phyloP scores from a whole-genome alignment of 1,140 invertebrate species.

The Anastrepha ludens region DNA sequence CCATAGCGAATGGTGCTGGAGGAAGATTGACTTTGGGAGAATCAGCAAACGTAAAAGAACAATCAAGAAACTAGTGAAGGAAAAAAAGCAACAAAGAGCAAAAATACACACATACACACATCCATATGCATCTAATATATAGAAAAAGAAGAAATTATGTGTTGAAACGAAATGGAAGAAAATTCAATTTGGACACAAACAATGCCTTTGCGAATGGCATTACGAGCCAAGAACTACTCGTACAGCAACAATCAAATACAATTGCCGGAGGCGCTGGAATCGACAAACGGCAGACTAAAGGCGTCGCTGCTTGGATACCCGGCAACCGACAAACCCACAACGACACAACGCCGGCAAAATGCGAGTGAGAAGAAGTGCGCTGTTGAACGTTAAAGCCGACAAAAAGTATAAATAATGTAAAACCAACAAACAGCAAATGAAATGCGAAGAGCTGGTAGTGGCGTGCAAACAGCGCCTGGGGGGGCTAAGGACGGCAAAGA shows the following conservation, averaged over 20 bases:
- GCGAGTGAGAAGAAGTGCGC: slow-evolving; percentile 8
- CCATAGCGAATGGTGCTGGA: not conserved
- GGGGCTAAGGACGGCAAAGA: not conserved
- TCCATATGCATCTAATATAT: not conserved
- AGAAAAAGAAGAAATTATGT: slow-evolving; percentile 38
- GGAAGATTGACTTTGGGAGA: not conserved
- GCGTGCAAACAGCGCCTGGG: not conserved
- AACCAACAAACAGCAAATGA: slow-evolving; percentile 13
- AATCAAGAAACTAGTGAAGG: not conserved
- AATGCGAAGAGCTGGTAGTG: not conserved
- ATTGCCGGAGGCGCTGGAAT: not conserved
- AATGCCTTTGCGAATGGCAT: slow-evolving; percentile 33
- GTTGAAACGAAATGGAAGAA: slow-evolving; percentile 22
- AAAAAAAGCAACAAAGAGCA: not conserved
- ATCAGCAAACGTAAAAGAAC: slow-evolving; percentile 5
- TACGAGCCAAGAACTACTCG: not conserved
- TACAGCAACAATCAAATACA: slow-evolving; percentile 17
- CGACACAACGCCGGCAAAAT: slow-evolving; percentile 20
- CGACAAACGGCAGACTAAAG: not conserved
- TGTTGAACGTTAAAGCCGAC: not conserved
- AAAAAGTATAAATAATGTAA: slow-evolving; percentile 23
- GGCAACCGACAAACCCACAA: slow-evolving; percentile 5
- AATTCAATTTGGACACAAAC: slow-evolving; percentile 54
- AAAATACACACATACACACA: not conserved
- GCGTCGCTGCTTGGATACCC: slow-evolving; percentile 33